Evolutionary conservation across 2,888 invertebrate genomes (phyloP).

Genomic region (Emesis furor): DNA sequence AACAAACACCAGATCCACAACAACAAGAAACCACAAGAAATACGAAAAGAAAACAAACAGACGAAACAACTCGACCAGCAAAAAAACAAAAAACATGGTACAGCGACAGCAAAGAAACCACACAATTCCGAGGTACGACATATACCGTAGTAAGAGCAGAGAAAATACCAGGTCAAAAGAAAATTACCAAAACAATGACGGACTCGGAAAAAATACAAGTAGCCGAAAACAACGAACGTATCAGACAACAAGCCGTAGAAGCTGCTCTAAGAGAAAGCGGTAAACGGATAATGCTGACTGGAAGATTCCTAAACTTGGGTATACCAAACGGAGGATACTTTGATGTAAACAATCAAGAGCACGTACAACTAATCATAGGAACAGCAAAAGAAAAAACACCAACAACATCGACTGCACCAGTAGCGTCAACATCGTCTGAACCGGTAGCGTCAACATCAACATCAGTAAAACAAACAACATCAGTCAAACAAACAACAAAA

Average conservation of each 20-base stretch:
- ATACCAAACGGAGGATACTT: not conserved
- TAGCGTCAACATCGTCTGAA: not conserved
- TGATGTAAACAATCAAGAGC: conserved; percentile 7
- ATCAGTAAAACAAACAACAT: conserved; percentile 1
- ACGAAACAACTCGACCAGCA: conserved; percentile 6
- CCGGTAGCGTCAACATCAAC: not conserved
- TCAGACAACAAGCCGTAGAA: conserved; percentile 4
- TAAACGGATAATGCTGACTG: not conserved
- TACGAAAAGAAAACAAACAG: conserved; percentile 9
- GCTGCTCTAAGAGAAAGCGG: not conserved
- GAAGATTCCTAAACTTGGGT: conserved; percentile 7
- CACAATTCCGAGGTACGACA: conserved; percentile 6
- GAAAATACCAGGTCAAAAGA: not conserved
- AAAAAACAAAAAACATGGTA: conserved; percentile 11
- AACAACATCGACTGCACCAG: not conserved
- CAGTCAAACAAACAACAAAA: not conserved
- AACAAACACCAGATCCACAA: not conserved
- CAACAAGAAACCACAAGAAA: conserved; percentile 14
- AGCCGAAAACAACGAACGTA: not conserved
- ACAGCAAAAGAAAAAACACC: conserved; percentile 4
- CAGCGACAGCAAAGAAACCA: conserved; percentile 11
- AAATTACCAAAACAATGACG: conserved; percentile 8
- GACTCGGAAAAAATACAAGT: conserved; percentile 5
- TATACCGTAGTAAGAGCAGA: conserved; percentile 14
- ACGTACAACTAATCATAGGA: not conserved